A percentile compares a stretch with the other conserved stretches of the same genome.
Evolutionary conservation across 2,113 vertebrate genomes (phyloP).

Genomic region (Entelurus aequoreus): DNA sequence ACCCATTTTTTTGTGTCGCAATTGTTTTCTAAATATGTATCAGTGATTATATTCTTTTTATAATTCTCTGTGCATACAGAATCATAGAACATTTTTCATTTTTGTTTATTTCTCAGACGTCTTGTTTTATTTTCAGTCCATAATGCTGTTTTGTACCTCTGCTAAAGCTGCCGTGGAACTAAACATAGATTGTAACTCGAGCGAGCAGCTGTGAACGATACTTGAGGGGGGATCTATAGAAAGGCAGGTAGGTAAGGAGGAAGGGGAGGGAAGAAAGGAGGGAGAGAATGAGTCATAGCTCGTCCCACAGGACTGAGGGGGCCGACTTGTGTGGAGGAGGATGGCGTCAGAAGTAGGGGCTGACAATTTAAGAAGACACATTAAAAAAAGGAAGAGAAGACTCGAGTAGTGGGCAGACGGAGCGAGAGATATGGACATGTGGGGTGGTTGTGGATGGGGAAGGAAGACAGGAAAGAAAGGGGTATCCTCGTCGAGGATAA

Average conservation of each 20-base stretch:
- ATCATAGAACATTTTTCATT: no score
- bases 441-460: constrained; percentile 35
- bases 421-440: constrained; percentile 36
- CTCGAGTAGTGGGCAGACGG: constrained; percentile 38
- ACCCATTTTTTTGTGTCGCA: background rate
- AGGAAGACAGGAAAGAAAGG: constrained; percentile 24
- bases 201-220: constrained; percentile 28
- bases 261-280: constrained; percentile 46
- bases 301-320: constrained; percentile 74
- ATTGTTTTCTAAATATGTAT: background rate
- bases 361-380: constrained; percentile 67
- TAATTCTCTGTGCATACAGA: background rate
- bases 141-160: constrained; percentile 6
- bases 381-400: constrained; percentile 32
- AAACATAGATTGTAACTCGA: constrained; percentile 32
- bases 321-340: constrained; percentile 69
- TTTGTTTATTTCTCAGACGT: background rate
- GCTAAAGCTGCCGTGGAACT: background rate
- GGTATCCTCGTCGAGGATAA: constrained; percentile 50
- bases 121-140: constrained; percentile 8
- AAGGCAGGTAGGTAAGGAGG: constrained; percentile 60
- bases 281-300: constrained; percentile 74
- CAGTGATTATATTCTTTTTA: background rate
- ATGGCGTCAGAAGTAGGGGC: constrained; percentile 69
- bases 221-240: constrained; percentile 32